phyloP scores from a whole-genome alignment of 2,113 vertebrate species.

The Rhinolophus ferrumequinum region DNA sequence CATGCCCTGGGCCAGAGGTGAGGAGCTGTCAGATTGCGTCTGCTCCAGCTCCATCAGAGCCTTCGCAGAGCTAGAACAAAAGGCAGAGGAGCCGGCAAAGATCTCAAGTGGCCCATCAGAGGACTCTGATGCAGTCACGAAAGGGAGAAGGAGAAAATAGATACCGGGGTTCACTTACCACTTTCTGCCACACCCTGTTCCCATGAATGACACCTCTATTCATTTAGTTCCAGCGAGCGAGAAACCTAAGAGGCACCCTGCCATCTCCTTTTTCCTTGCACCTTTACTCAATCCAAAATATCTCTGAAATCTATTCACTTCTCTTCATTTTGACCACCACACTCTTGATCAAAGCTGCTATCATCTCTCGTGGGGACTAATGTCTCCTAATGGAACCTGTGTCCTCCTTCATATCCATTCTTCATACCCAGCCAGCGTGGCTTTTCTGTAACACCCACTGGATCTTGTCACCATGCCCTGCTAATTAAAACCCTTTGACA shows the following conservation, averaged over 20 bases:
- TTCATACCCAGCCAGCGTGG: background rate
- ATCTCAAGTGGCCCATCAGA: rapidly evolving
- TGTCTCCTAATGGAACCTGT: background rate
- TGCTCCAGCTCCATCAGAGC: background rate
- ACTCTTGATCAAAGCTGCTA: background rate
- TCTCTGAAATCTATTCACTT: background rate
- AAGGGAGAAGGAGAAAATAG: background rate
- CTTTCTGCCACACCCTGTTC: background rate
- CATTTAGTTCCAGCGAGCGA: background rate
- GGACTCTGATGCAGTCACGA: background rate
- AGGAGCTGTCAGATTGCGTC: rapidly evolving
- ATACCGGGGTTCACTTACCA: background rate
- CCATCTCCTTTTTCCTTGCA: background rate
- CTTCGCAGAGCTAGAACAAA: background rate
- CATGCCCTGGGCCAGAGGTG: rapidly evolving
- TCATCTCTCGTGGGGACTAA: background rate
- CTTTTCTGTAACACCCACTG: background rate
- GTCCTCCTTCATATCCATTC: background rate
- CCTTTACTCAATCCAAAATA: background rate
- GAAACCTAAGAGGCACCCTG: background rate
- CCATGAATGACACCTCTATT: background rate
- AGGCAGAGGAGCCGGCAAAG: background rate
- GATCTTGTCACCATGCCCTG: background rate
- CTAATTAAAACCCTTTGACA: background rate
- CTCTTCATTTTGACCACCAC: background rate